Evolutionary conservation across 2,797 vertebrate species (phyloP).

Genomic region (Emydoidea blandingii): DNA sequence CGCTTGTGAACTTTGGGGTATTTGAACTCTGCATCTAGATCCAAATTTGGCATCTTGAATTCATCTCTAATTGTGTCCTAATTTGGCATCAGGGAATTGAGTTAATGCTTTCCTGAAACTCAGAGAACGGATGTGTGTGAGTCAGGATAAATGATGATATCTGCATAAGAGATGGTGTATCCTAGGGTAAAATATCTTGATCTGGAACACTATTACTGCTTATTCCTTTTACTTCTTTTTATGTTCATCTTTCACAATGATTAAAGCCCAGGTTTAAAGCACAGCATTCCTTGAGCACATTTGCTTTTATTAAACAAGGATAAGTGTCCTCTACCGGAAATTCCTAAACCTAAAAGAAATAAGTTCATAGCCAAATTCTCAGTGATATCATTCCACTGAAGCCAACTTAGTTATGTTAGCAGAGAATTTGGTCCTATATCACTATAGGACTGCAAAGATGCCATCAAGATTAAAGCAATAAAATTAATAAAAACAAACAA

Average conservation of each 20-base stretch:
- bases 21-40: background rate
- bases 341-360: background rate
- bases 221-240: background rate
- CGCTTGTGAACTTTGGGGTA: background rate
- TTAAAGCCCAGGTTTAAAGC: background rate
- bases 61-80: background rate
- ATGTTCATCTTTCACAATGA: background rate
- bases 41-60: background rate
- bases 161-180: background rate
- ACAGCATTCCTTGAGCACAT: background rate
- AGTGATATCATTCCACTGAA: background rate
- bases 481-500: constrained; percentile 30
- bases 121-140: background rate
- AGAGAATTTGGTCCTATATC: background rate
- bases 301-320: background rate
- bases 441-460: background rate
- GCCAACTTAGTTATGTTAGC: background rate
- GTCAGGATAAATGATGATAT: background rate
- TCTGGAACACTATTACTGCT: background rate
- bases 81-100: background rate
- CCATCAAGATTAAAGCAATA: constrained; percentile 9
- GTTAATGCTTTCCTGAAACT: background rate
- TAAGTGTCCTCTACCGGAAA: background rate
- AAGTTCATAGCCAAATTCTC: background rate
- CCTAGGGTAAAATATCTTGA: background rate